Base-by-base conservation (phyloP, 2,888 invertebrate genomes). In the Zaprionus bogoriensis region DNA sequence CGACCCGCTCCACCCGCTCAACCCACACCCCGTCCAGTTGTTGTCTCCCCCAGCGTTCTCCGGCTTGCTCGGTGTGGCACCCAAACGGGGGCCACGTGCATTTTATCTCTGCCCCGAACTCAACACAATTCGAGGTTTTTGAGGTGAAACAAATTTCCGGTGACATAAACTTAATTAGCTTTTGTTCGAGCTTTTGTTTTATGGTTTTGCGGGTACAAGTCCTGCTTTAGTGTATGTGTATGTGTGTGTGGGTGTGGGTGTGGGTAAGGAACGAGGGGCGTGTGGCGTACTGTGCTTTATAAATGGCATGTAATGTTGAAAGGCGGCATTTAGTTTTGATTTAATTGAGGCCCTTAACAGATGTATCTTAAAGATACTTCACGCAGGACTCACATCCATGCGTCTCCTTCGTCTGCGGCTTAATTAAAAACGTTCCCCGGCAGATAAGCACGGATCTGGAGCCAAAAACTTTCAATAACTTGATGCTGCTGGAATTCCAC, bases 161-260 rank as follows among this genome's bases (percentile, higher is more conserved):
- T 90, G 90, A 90, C 90, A 90, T 88, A 90, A 90, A 90, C 90
- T 90, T 90, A 90, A 90, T 90, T 90, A 90, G 90, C 89, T 90
- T 90, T 89, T 89, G 89, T 87, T 83, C 82, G 77, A 78, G 78
- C 87, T 87, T 80, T 84, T 88, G 80, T 88, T 73, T 80, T 62
- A 80, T 77, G 77, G 84, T 74, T 79, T 81, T 83, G 83, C 66
- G 83, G 80, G 83, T 77, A 67, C 80, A 75, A 80, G 74, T 77
- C 48, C 53, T 25, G 10, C 50, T 39, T 30, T 50, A n/a, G 30
- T 48, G 25, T 53, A 22, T 42, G 30, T 25, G 44, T 51, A 48
- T 27, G 32, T 50, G 52, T 66, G 39, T 19, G 47, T 61, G 52
- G 23, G 39, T 23, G 19, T 39, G 51, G n/a, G 19, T 52, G 59